Percentiles rank a stretch among this genome's conserved stretches.
Conservation (phyloP, 2,113 vertebrate species). For the Oncorhynchus nerka region DNA sequence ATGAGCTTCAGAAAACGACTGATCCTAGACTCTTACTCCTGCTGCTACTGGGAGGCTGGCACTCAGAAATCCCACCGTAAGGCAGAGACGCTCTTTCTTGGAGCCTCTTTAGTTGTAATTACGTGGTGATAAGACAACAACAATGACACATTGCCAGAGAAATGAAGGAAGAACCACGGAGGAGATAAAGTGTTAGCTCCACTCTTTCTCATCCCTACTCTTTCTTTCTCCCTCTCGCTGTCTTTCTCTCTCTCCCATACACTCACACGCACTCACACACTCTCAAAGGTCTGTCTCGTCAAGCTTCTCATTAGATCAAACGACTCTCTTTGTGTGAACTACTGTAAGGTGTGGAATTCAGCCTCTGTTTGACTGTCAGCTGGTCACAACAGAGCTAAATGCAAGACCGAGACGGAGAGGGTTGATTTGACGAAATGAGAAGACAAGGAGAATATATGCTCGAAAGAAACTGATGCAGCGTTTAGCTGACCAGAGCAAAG, state of each 20-base stretch:
- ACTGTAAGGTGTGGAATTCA: background rate
- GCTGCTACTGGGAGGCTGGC: background rate
- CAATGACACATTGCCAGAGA: too few species aligned
- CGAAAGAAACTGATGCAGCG: background rate
- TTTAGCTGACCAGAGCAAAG: too few species aligned
- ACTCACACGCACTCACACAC: background rate
- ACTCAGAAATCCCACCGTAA: too few species aligned
- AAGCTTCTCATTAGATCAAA: background rate
- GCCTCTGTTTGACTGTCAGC: too few species aligned
- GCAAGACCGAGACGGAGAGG: background rate
- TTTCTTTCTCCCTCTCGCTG: background rate
- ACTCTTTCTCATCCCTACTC: background rate
- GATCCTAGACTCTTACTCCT: constrained; percentile 12
- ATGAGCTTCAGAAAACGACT: constrained; percentile 39
- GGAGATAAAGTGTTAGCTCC: constrained; percentile 13
- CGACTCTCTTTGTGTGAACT: background rate
- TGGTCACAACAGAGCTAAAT: background rate
- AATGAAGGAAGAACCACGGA: background rate
- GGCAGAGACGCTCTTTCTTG: constrained; percentile 38
- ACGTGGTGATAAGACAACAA: constrained; percentile 20
- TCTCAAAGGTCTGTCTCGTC: background rate
- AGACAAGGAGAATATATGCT: background rate
- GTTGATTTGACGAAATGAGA: background rate
- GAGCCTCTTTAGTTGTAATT: constrained; percentile 55
- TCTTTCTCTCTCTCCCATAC: too few species aligned